A percentile compares a stretch with the other conserved stretches of the same genome.
Evolutionary conservation across 2,797 vertebrate species (phyloP).

Genomic region (Halcyon chelicuti): DNA sequence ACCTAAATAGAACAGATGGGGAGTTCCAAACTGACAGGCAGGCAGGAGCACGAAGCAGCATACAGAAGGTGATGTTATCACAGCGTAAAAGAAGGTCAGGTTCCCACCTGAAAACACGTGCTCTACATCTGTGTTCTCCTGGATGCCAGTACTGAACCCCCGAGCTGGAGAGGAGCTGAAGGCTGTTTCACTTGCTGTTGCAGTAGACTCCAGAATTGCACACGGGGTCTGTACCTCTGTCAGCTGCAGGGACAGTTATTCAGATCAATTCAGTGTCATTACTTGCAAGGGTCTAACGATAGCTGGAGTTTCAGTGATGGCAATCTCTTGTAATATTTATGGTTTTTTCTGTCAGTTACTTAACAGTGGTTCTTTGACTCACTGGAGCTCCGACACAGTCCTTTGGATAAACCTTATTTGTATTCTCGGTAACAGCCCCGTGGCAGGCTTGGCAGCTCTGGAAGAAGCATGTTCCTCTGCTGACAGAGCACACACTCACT

Average conservation of each 20-base stretch:
- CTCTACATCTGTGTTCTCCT: fast-evolving
- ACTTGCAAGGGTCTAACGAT: fast-evolving
- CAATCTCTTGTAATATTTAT: fast-evolving
- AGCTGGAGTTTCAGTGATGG: neutral
- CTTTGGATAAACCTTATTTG: neutral
- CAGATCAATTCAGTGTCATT: fast-evolving
- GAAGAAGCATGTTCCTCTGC: neutral
- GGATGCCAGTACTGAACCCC: neutral
- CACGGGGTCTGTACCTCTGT: fast-evolving
- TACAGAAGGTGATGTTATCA: fast-evolving
- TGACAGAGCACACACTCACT: neutral
- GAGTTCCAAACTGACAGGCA: neutral
- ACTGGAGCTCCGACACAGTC: neutral
- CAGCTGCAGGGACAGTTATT: neutral
- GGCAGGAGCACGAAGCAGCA: neutral
- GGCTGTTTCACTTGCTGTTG: neutral
- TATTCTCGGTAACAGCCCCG: neutral
- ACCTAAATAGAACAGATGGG: neutral
- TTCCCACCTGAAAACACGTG: fast-evolving
- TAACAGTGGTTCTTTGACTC: neutral
- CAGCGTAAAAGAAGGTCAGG: neutral
- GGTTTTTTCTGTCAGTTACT: neutral
- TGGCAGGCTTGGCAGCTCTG: neutral
- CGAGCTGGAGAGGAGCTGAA: neutral
- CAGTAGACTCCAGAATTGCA: neutral